Evolutionary conservation across 2,888 invertebrate species (phyloP), one percentile per base, ranked within the genome.

Genomic region (Ametastegia equiseti): DNA sequence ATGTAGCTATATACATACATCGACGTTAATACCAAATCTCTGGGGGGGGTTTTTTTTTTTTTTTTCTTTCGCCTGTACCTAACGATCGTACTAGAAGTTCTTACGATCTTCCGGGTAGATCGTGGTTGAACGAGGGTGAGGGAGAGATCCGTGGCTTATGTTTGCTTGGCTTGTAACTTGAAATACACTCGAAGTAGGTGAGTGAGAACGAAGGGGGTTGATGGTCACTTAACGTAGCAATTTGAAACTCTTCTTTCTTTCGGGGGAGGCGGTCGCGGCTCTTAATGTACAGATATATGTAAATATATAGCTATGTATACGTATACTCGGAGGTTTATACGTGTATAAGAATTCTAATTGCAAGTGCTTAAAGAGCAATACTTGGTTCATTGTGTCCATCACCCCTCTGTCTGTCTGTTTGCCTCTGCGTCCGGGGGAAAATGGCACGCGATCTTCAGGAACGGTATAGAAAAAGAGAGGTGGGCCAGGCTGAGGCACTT

Each of bases 391-490:
- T 39, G 65, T 67, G 39, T 19, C 36, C 39, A 36, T 19, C 11
- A 23, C 13, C 57, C 27, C 15, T 9, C 30, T 27, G 11, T 71
- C 71, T 27, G 47, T 30, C 15, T 27, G 42, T 67, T 23, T 36
- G 67, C 13, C 27, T 36, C 23, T 67, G n/a, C 19, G 45, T 45
- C 71, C 27, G 36, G 23, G 71, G n/a, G n/a, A n/a, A 71, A 71
- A 60, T 42, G 78, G 78, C 78, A 78, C 78, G 78, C 78, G 78
- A 60, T 78, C 63, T 63, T 36, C 36, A 60, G 39, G n/a, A n/a
- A n/a, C 39, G 54, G n/a, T n/a, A n/a, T n/a, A n/a, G n/a, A n/a
- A n/a, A 57, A 30, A 36, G 54, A 7, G n/a, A 36, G 19, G 54
- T 33, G 75, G 54, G 50, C 33, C 13, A 39, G 15, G 63, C 7